A percentile compares a stretch with the other conserved stretches of the same genome.
Conservation (phyloP, 2,797 vertebrate genomes). For the Anabacerthia variegaticeps region DNA sequence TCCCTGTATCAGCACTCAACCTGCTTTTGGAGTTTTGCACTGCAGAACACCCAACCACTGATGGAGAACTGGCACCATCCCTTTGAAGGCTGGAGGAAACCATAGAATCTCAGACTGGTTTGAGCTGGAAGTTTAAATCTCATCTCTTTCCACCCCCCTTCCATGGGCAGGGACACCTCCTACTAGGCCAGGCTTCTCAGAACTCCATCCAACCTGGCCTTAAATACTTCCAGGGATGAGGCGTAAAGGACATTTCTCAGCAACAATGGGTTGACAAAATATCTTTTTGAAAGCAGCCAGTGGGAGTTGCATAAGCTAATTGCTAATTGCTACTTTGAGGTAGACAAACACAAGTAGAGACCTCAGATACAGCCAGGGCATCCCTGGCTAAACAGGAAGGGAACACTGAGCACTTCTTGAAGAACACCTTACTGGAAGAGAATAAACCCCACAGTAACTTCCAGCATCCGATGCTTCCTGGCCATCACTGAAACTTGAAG, state of each 20-base stretch:
- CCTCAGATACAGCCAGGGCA: not conserved
- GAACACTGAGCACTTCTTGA: not conserved
- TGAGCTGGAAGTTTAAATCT: not conserved
- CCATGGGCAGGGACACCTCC: not conserved
- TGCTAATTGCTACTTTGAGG: not conserved
- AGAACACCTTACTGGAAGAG: not conserved
- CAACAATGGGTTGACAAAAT: not conserved
- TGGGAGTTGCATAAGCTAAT: not conserved
- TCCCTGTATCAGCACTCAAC: not conserved
- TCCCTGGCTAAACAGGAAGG: not conserved
- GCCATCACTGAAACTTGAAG: not conserved
- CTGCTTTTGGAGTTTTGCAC: not conserved
- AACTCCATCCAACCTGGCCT: not conserved
- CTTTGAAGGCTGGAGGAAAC: not conserved
- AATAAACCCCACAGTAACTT: not conserved
- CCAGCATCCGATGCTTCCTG: not conserved
- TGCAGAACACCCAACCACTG: not conserved
- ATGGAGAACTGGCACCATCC: not conserved
- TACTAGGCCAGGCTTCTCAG: not conserved
- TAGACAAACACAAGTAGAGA: not conserved
- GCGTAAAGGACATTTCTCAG: not conserved
- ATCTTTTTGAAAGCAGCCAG: not conserved
- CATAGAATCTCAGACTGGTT: fast-evolving
- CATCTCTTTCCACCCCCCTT: not conserved
- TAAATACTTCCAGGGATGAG: not conserved